These are phyloP conservation scores for Bujurquina vittata DNA, from an alignment of 2,113 vertebrate species.

Conservation along the genomic window DNA sequence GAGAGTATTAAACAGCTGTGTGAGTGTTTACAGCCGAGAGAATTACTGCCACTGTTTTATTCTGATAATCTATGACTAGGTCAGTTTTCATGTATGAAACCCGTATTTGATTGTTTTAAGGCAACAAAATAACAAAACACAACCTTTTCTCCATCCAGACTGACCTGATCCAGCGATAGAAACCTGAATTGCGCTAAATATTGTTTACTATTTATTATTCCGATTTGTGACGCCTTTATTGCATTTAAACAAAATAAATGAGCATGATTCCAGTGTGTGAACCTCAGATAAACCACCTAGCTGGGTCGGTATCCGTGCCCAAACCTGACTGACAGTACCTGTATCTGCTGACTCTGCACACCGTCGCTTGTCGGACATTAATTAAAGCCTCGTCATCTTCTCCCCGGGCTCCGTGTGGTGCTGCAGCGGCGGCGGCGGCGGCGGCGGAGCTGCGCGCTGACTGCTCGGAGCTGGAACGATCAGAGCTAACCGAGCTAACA, in stretches of 20 bases:
- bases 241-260: not conserved
- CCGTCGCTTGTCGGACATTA: conserved; percentile 24
- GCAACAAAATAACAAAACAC: not conserved
- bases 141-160: not conserved
- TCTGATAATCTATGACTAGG: not conserved
- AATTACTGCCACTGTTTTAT: not conserved
- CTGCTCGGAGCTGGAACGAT: conserved; percentile 7
- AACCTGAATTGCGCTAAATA: accelerated
- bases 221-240: not conserved
- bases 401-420: conserved; percentile 8
- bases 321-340: conserved; percentile 27
- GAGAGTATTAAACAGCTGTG: not conserved
- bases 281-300: accelerated
- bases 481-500: conserved; percentile 41
- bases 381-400: conserved; percentile 51
- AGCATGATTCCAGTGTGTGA: not conserved
- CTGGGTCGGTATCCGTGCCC: not conserved
- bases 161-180: not conserved
- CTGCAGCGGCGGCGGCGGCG: conserved; percentile 54
- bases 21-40: not conserved
- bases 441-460: conserved; percentile 44
- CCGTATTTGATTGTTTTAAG: accelerated
- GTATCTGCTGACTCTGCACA: conserved; percentile 34
- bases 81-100: not conserved
- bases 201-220: not conserved